Conservation (phyloP, 2,797 vertebrate genomes). For the Euphonia xanthogaster region DNA sequence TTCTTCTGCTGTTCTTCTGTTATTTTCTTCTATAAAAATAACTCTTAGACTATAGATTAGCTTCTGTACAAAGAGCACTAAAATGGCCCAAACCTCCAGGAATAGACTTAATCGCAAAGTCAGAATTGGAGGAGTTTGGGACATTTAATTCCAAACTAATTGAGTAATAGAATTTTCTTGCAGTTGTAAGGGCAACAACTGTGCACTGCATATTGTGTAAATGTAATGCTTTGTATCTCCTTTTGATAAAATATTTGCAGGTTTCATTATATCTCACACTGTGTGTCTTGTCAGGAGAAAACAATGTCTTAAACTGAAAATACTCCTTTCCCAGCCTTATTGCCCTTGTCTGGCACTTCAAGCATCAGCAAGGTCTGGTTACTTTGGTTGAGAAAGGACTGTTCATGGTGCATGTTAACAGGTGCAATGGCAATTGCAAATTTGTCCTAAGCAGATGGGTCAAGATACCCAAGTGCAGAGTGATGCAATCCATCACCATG, state of each 20-base stretch:
- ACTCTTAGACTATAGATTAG: not conserved
- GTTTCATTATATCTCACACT: not conserved
- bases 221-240: not conserved
- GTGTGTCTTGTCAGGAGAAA: not conserved
- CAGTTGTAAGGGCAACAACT: not conserved
- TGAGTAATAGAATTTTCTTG: not conserved
- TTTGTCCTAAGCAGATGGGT: not conserved
- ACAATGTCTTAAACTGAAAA: not conserved
- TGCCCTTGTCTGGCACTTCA: not conserved
- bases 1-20: not conserved
- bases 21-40: not conserved
- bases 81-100: not conserved
- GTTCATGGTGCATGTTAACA: not conserved
- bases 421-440: not conserved
- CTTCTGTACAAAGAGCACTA: not conserved
- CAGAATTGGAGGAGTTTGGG: not conserved
- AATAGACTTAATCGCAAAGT: not conserved
- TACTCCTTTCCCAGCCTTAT: not conserved
- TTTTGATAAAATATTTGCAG: not conserved
- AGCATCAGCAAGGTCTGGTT: not conserved
- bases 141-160: not conserved
- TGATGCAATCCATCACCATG: not conserved
- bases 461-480: not conserved
- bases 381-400: not conserved
- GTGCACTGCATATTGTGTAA: not conserved